Conservation (phyloP, 1,140 invertebrate species). For the Micrasema minimum region DNA sequence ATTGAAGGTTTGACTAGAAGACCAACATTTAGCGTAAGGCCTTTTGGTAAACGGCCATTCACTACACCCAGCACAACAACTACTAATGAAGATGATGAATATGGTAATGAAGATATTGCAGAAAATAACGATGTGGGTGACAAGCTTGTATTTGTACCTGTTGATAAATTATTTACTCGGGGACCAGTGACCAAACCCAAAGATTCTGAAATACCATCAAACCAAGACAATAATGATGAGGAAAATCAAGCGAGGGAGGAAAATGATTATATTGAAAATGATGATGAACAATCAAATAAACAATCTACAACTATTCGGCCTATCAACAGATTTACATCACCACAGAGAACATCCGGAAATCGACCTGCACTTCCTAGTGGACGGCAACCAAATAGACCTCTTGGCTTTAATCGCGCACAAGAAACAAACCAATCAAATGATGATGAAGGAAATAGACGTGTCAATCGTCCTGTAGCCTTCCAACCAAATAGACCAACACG, state of each 20-base stretch:
- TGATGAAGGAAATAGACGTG: slow-evolving; percentile 22
- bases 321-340: slow-evolving; percentile 42
- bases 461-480: slow-evolving; percentile 48
- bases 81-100: slow-evolving; percentile 60
- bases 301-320: slow-evolving; percentile 53
- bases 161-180: slow-evolving; percentile 61
- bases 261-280: slow-evolving; percentile 54
- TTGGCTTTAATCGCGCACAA: slow-evolving; percentile 30
- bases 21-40: slow-evolving; percentile 57
- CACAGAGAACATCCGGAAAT: slow-evolving; percentile 25
- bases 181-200: slow-evolving; percentile 56
- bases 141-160: slow-evolving; percentile 63
- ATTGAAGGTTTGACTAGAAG: slow-evolving; percentile 55
- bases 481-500: slow-evolving; percentile 41
- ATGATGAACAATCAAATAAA: slow-evolving; percentile 32
- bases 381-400: slow-evolving; percentile 44
- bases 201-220: slow-evolving; percentile 31
- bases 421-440: slow-evolving; percentile 10
- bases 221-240: slow-evolving; percentile 50
- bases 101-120: slow-evolving; percentile 59
- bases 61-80: slow-evolving; percentile 62
- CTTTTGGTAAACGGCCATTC: slow-evolving; percentile 60
- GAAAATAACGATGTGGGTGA: slow-evolving; percentile 64
- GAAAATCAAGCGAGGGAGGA: slow-evolving; percentile 52
- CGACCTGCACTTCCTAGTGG: slow-evolving; percentile 11